Conservation (phyloP, 2,888 invertebrate species). For the Plebejus argus region DNA sequence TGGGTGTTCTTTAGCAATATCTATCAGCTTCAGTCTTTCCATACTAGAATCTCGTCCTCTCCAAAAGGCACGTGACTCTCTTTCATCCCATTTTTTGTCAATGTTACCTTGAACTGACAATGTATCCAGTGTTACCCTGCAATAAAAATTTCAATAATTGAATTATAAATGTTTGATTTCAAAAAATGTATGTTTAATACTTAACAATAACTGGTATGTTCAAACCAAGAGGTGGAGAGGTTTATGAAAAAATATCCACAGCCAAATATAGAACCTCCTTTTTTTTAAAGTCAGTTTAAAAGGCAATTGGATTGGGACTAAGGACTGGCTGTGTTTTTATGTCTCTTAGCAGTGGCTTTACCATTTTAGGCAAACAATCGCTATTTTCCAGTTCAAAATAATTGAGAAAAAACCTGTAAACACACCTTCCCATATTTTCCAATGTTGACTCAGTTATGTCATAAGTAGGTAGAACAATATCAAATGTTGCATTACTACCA, state of each 20-base stretch:
- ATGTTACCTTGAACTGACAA: conserved; percentile 93
- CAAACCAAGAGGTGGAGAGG: too few relatives aligned
- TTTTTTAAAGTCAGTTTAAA: too few relatives aligned
- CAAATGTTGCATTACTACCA: conserved; percentile 90
- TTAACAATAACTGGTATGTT: too few relatives aligned
- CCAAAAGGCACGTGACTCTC: conserved; percentile 91
- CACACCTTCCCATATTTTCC: conserved; percentile 95
- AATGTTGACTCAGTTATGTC: conserved; percentile 95
- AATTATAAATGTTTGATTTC: too few relatives aligned
- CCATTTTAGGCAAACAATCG: neutral
- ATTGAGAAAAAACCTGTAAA: neutral
- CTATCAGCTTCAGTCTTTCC: conserved; percentile 90
- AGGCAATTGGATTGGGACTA: too few relatives aligned
- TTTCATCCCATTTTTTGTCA: conserved; percentile 85
- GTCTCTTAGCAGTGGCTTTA: too few relatives aligned
- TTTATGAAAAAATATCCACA: too few relatives aligned
- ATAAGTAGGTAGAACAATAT: conserved; percentile 97
- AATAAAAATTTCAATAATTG: conserved; percentile 34
- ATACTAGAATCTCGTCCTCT: conserved; percentile 95
- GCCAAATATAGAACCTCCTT: too few relatives aligned
- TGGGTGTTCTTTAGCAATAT: conserved; percentile 85
- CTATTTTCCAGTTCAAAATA: neutral
- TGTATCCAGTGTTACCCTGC: conserved; percentile 92
- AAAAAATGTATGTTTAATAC: too few relatives aligned
- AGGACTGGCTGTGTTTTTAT: too few relatives aligned